Evolutionary conservation across 2,797 vertebrate species (phyloP).

Genomic region (Hyperoplus immaculatus): DNA sequence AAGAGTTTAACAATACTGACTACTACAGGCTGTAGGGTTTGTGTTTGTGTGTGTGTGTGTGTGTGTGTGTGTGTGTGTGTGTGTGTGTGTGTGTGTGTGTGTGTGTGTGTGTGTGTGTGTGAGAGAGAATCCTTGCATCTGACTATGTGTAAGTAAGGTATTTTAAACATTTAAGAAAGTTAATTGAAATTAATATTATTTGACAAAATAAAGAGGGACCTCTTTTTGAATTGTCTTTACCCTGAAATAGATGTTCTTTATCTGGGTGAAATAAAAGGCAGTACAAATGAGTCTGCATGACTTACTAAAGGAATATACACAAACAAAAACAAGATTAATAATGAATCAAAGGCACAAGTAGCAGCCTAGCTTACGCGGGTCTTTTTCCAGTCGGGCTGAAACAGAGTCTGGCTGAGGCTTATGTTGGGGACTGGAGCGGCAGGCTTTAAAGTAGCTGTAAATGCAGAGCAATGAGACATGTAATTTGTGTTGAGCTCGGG

Average conservation of each 20-base stretch:
- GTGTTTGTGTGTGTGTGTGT: conserved; percentile 42
- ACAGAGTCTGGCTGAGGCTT: conserved; percentile 68
- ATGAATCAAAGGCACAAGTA: conserved; percentile 74
- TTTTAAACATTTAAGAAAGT: conserved; percentile 3
- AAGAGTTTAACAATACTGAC: conserved; percentile 83
- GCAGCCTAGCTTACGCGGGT: conserved; percentile 56
- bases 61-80: background rate
- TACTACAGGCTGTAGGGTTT: conserved; percentile 80
- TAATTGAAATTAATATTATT: conserved; percentile 23
- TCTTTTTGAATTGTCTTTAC: conserved; percentile 31
- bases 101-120: conserved; percentile 5
- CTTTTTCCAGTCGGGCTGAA: conserved; percentile 50
- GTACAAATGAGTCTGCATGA: conserved; percentile 68
- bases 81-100: conserved; percentile 5
- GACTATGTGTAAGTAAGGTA: conserved; percentile 11
- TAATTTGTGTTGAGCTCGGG: conserved; percentile 82
- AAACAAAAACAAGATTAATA: conserved; percentile 70
- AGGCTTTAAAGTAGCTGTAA: conserved; percentile 81
- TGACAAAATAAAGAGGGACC: conserved; percentile 15
- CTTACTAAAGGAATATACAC: conserved; percentile 75
- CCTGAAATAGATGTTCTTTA: conserved; percentile 53
- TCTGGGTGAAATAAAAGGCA: conserved; percentile 73
- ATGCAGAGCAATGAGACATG: conserved; percentile 84
- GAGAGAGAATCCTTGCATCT: background rate
- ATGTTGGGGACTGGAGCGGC: conserved; percentile 68